Percentiles rank a stretch among this genome's conserved stretches.
Evolutionary conservation across 2,113 vertebrate genomes (phyloP).

Genomic region (Piaya cayana): DNA sequence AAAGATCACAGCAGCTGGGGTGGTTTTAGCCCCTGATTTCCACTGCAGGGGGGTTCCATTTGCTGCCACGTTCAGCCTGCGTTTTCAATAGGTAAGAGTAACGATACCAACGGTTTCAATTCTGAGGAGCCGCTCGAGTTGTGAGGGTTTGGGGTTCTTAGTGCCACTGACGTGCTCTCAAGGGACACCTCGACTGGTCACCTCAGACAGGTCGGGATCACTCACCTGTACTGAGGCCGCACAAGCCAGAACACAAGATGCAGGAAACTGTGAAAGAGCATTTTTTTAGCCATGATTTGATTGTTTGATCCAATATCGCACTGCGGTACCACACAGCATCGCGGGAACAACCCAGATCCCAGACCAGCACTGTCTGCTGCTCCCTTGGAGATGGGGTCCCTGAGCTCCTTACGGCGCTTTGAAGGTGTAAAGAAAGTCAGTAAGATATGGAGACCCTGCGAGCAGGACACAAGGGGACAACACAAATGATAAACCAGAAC

Average conservation of each 20-base stretch:
- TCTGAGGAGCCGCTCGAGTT: not conserved
- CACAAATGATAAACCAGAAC: not conserved
- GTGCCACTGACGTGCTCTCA: not conserved
- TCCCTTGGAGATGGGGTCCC: no score
- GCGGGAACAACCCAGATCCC: no score
- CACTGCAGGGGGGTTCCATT: not conserved
- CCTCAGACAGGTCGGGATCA: accelerated
- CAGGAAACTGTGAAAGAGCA: not conserved
- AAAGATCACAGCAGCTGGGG: not conserved
- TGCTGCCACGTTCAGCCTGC: not conserved
- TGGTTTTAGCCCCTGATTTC: not conserved
- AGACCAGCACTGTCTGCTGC: no score
- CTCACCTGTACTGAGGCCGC: not conserved
- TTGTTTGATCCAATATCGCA: not conserved
- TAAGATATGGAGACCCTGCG: not conserved
- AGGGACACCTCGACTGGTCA: not conserved
- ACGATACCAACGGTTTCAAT: not conserved
- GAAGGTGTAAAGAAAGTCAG: not conserved
- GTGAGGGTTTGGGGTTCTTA: not conserved
- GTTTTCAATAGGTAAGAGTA: not conserved
- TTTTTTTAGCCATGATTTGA: not conserved
- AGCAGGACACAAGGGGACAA: not conserved
- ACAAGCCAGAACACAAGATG: not conserved
- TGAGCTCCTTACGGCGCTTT: not conserved
- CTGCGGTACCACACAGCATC: no score